Evolutionary conservation across 2,888 invertebrate genomes (phyloP).

Genomic region (Gymnosoma rotundatum): DNA sequence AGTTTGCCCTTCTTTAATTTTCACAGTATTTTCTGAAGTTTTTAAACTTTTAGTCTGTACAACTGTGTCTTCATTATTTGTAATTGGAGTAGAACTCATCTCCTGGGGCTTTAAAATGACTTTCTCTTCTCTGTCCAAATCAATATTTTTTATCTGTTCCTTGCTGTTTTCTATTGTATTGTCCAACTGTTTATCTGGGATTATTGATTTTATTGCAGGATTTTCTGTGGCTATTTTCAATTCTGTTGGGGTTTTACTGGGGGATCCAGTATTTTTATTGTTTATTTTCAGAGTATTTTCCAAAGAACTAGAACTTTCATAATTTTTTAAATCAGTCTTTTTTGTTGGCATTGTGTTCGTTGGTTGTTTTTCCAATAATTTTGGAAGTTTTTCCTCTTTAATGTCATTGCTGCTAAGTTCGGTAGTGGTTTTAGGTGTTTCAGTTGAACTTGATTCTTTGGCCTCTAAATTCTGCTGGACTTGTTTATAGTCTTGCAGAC

Average conservation of each 20-base stretch:
- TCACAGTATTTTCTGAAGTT: no score
- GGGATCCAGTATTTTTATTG: background rate
- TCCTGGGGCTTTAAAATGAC: background rate
- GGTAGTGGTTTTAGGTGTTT: background rate
- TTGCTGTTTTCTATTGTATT: conserved; percentile 26
- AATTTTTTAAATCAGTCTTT: background rate
- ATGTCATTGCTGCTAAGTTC: conserved; percentile 46
- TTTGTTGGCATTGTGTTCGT: background rate
- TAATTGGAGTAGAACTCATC: background rate
- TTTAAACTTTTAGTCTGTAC: no score
- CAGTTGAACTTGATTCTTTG: background rate
- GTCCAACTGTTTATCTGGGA: background rate
- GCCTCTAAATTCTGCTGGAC: conserved; percentile 5
- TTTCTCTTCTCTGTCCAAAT: background rate
- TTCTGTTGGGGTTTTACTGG: conserved; percentile 1
- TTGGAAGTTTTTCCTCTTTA: conserved; percentile 19
- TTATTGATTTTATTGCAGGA: background rate
- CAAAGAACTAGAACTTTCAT: conserved; percentile 3
- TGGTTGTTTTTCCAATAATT: background rate
- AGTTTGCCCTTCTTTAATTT: background rate
- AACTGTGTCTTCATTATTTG: background rate
- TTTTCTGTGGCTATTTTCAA: background rate
- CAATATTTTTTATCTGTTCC: background rate
- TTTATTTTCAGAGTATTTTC: background rate
- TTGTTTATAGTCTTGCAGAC: conserved; percentile 2